Percentiles rank a stretch among this genome's conserved stretches.
These are phyloP conservation scores for Watsonalla binaria DNA, from an alignment of 2,888 invertebrate genomes.

Conservation along the genomic window DNA sequence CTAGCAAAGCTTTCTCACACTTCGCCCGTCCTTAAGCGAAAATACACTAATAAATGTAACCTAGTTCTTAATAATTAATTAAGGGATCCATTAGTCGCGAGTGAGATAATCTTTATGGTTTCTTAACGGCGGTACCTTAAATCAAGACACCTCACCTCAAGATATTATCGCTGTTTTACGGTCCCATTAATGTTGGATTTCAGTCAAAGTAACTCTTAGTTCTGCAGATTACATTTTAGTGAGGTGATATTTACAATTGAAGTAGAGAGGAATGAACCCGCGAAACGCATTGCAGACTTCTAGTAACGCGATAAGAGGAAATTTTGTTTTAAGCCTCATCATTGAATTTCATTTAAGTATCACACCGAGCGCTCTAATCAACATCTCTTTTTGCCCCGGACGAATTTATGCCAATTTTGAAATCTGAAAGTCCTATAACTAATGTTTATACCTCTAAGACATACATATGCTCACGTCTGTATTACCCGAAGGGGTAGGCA, in stretches of 20 bases:
- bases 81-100: slow-evolving; percentile 51
- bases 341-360: too few species aligned
- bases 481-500: too few species aligned
- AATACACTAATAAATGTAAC: slow-evolving; percentile 16
- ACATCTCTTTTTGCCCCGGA: too few species aligned
- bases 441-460: too few species aligned
- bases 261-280: slow-evolving; percentile 7
- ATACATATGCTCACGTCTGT: too few species aligned
- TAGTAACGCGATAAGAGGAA: too few species aligned
- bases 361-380: too few species aligned
- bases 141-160: slow-evolving; percentile 34
- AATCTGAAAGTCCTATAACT: too few species aligned
- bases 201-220: slow-evolving; percentile 50
- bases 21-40: background rate
- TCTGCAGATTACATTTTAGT: slow-evolving; percentile 32
- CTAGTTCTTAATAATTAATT: slow-evolving; percentile 63
- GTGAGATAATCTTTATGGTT: slow-evolving; percentile 65
- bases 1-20: background rate
- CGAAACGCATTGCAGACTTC: too few species aligned
- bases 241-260: slow-evolving; percentile 30
- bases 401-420: too few species aligned
- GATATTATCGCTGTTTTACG: slow-evolving; percentile 40
- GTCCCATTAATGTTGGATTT: slow-evolving; percentile 40
- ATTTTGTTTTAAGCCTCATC: too few species aligned
- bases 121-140: slow-evolving; percentile 46